Base-by-base conservation (phyloP, 2,888 invertebrate species). In the Resseliella maxima region DNA sequence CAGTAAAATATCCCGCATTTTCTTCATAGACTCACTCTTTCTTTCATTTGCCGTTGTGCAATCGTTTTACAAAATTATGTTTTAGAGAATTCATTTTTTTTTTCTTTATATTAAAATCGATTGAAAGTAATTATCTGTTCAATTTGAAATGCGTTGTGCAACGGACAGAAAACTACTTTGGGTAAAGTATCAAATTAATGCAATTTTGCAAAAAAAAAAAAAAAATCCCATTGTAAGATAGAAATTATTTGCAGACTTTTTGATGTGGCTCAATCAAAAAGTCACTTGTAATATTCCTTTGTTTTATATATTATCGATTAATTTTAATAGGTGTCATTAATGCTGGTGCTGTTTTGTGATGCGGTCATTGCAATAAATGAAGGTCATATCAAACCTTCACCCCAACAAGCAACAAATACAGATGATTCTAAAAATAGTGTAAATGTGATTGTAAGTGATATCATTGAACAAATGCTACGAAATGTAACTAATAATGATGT, bases 221-320 rank as follows among this genome's bases (percentile, higher is more conserved):
- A n/a, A n/a, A n/a, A n/a, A n/a, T n/a, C n/a, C n/a, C n/a, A n/a
- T n/a, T n/a, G n/a, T n/a, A n/a, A n/a, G n/a, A n/a, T n/a, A n/a
- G n/a, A n/a, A n/a, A n/a, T n/a, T n/a, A n/a, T n/a, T n/a, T n/a
- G n/a, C n/a, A n/a, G n/a, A n/a, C n/a, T n/a, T 31, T 59, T 72
- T 27, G n/a, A 72, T n/a, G 31, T 5, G 21, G 10, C 31, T 12
- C 21, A 72, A 72, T 15, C 72, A 31, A 8, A 59, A 59, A 15
- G 31, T 15, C 8, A 21, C n/a, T 27, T 72, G 72, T 31, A 31
- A 72, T 72, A 59, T 72, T 72, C 72, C 31, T 72, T 72, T 72
- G 72, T 72, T 72, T 18, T 72, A 0, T n/a, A 0, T 31, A 31
- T 31, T 72, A 35, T 18, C 31, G 72, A 72, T 31, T 31, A 35